Conservation (phyloP, 2,797 vertebrate species). For the Siniperca undulata region DNA sequence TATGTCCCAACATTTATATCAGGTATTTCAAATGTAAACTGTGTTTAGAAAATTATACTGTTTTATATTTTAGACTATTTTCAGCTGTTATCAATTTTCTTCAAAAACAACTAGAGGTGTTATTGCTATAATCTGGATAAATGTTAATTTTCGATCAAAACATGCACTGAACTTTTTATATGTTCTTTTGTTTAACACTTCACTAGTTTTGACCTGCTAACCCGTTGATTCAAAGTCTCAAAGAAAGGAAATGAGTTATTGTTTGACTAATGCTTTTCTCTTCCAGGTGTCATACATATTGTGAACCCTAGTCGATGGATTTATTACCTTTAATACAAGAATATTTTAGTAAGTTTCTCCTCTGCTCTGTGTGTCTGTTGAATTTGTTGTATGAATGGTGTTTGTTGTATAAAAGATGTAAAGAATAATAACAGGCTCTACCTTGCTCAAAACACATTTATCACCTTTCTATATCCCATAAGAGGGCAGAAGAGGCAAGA, state of each 20-base stretch:
- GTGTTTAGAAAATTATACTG: background rate
- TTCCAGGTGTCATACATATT: slow-evolving; percentile 79
- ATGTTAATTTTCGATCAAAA: background rate
- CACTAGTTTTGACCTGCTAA: background rate
- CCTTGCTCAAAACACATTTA: background rate
- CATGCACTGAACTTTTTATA: background rate
- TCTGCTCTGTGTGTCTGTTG: slow-evolving; percentile 17
- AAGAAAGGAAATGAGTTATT: slow-evolving; percentile 1
- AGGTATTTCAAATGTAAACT: background rate
- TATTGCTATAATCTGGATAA: background rate
- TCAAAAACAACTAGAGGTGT: background rate
- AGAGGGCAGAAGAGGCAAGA: background rate
- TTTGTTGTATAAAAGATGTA: background rate
- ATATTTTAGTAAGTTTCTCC: slow-evolving; percentile 82
- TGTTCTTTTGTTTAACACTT: background rate
- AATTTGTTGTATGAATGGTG: background rate
- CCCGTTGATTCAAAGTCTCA: background rate
- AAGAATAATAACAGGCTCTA: background rate
- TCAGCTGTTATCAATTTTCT: background rate
- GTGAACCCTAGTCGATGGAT: slow-evolving; percentile 84
- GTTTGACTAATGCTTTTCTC: slow-evolving; percentile 45
- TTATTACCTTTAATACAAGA: slow-evolving; percentile 82
- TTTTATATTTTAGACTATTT: background rate
- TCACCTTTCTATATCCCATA: background rate
- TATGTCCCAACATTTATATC: background rate